Conservation (phyloP, 2,797 vertebrate genomes). For the Meda fulgida region DNA sequence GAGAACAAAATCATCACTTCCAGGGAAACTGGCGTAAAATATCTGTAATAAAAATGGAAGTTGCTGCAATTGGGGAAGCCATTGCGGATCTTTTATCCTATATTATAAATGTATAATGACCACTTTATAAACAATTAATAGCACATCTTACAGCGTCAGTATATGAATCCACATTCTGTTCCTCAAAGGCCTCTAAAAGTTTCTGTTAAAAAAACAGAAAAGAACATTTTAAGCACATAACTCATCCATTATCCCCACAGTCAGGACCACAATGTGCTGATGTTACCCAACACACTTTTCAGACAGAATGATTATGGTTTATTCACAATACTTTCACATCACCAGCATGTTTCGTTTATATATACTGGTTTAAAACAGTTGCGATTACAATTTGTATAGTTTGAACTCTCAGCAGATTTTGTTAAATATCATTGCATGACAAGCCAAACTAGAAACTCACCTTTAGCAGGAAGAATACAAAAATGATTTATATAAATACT, state of each 20-base stretch:
- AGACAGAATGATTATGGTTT: not conserved
- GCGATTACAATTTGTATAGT: not conserved
- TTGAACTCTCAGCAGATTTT: not conserved
- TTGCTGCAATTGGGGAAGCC: too few species aligned
- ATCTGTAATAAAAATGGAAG: too few species aligned
- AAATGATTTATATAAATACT: not conserved
- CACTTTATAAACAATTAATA: too few species aligned
- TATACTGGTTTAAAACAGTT: not conserved
- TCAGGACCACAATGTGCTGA: not conserved
- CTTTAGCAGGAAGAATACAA: not conserved
- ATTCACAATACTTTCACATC: not conserved
- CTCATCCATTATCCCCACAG: not conserved
- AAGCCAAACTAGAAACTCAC: not conserved
- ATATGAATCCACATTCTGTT: slow-evolving; percentile 90
- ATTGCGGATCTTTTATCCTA: too few species aligned
- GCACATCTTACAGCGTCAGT: slow-evolving; percentile 85
- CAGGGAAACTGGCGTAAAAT: not conserved
- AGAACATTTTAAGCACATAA: not conserved
- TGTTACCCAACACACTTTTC: not conserved
- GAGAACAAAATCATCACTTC: not conserved
- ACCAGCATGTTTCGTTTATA: not conserved
- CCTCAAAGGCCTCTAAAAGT: slow-evolving; percentile 89
- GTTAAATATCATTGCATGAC: not conserved
- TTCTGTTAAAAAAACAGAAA: slow-evolving; percentile 75
- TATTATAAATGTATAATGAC: too few species aligned